Base-by-base conservation (phyloP, 2,797 vertebrate genomes). In the Hyperoplus immaculatus region DNA sequence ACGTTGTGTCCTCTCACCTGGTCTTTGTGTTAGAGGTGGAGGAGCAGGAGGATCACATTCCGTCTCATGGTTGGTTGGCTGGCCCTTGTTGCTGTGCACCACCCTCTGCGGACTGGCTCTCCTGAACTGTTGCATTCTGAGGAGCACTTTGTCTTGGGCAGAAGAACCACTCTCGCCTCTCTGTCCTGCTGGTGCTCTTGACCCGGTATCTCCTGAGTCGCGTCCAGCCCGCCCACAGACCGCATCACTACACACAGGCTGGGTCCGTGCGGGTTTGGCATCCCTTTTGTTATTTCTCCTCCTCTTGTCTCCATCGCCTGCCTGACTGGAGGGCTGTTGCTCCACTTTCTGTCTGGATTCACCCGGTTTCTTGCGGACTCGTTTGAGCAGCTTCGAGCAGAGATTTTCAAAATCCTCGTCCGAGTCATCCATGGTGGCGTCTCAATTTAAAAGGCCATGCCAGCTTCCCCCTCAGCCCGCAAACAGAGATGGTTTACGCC, bases 51-150 rank as follows among this genome's bases (percentile, higher is more conserved):
- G 18, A 13, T 3, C 39, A 13, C 2, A 0, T n/a, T 47, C 15
- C 0, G 14, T 53, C 11, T 64, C 57, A 0, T 51, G 21, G 39
- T 29, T 58, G 36, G 42, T 3, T 6, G 71, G 21, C 43, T 3
- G 73, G 64, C 43, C 83, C 39, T 12, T 47, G 21, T 21, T 21
- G 21, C 21, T 21, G 67, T 83, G 95, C 16, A 85, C 84, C 83
- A 99, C 90, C 67, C 83, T 97, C 67, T 92, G 87, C 0, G 97
- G 97, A 78, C 78, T 90, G 36, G 79, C 82, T 85, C 97, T 96
- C 91, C 94, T 97, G 90, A 98, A 99, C 84, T 95, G 94, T 59
- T 98, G 96, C 97, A 98, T 98, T 64, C 95, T 95, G 75, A 89
- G 90, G 41, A 98, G 87, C 8, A 97, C 96, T 72, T 95, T 93